A percentile compares a stretch with the other conserved stretches of the same genome.
Evolutionary conservation across 2,113 vertebrate species (phyloP).

Genomic region (Tamias sibiricus): DNA sequence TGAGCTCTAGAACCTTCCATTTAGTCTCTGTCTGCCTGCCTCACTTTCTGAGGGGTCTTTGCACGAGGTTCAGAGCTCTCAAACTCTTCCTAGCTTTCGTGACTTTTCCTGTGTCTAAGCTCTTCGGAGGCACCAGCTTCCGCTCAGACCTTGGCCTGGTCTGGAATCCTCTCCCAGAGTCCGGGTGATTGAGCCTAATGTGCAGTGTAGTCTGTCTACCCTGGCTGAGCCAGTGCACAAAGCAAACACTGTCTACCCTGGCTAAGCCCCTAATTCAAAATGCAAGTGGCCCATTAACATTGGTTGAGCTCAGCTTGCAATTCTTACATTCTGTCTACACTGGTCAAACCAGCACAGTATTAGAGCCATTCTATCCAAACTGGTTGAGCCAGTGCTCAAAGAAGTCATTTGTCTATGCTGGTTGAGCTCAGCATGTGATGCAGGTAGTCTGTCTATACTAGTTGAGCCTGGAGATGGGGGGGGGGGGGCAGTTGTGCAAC

Average conservation of each 20-base stretch:
- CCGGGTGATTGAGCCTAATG: neutral
- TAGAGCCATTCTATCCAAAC: neutral
- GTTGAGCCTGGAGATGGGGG: neutral
- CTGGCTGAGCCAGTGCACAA: neutral
- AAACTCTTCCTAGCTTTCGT: neutral
- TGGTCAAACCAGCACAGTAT: neutral
- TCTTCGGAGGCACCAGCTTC: neutral
- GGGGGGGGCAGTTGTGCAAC: neutral
- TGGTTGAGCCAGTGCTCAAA: neutral
- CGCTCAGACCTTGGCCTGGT: neutral
- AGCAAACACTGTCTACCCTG: neutral
- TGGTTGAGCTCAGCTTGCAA: neutral
- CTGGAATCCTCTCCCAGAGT: neutral
- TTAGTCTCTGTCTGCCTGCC: neutral
- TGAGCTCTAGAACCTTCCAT: neutral
- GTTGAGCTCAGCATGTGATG: neutral
- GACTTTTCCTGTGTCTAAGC: neutral
- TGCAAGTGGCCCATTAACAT: neutral
- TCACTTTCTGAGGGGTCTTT: neutral
- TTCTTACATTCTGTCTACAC: neutral
- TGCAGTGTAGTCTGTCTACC: accelerated
- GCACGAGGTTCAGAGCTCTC: neutral
- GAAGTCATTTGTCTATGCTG: neutral
- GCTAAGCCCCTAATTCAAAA: neutral
- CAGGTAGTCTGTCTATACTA: neutral